A percentile compares a stretch with the other conserved stretches of the same genome.
Evolutionary conservation across 2,113 vertebrate species (phyloP).

Genomic region (Ploceus nigricollis): DNA sequence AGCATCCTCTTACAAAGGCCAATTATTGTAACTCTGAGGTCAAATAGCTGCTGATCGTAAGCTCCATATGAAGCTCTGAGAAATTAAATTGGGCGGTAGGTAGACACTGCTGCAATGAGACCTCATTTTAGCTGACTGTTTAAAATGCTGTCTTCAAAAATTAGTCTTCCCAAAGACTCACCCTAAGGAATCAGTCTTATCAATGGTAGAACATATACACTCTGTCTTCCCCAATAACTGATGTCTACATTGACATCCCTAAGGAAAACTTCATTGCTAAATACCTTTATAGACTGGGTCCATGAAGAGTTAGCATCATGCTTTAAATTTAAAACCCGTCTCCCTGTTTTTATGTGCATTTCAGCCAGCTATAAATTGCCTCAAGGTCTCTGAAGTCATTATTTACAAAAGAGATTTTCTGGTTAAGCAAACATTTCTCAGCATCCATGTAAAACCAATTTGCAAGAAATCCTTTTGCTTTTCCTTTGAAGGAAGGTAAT

Average conservation of each 20-base stretch:
- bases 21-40: background rate
- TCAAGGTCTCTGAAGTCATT: slow-evolving; percentile 13
- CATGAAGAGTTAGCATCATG: background rate
- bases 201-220: background rate
- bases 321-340: background rate
- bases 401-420: slow-evolving; percentile 29
- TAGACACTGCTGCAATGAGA: background rate
- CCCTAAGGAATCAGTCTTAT: background rate
- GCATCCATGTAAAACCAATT: background rate
- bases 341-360: background rate
- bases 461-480: background rate
- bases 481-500: slow-evolving; percentile 12
- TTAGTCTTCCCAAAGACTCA: background rate
- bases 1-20: background rate
- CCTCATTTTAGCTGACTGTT: background rate
- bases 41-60: background rate
- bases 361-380: background rate
- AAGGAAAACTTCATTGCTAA: background rate
- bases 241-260: background rate
- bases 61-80: background rate
- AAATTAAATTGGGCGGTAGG: background rate
- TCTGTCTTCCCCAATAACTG: background rate
- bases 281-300: background rate
- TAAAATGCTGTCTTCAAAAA: background rate
- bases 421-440: slow-evolving; percentile 38